Evolutionary conservation across 1,140 invertebrate species (phyloP), one percentile per base, ranked within the genome.

Genomic region (Drosophila nannoptera): DNA sequence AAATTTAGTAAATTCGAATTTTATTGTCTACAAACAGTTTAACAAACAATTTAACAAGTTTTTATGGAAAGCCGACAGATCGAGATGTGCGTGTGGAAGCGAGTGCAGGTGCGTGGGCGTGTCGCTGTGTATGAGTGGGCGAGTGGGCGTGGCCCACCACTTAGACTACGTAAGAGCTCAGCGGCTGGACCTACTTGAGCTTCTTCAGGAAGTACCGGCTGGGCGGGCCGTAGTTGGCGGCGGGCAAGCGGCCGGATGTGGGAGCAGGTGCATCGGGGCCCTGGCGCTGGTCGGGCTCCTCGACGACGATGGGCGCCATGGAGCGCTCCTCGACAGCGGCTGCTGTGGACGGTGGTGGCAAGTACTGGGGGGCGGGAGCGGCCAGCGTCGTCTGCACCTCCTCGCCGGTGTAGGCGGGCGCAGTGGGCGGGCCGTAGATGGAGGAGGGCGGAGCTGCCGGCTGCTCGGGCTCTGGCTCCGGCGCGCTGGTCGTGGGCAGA

Each of bases 161-260:
- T 87, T 83, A 64, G 73, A 71, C 73, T 77, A 78, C 80, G 46
- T 65, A 59, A 12, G 43, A 72, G 77, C 54, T 75, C 70, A 29
- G 49, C 66, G 69, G 67, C 29, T 22, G 29, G 33, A 14, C 16
- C 82, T 61, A 87, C 77, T 84, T 87, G 12, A 80, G 59, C 61
- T 86, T 88, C 83, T 88, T 87, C 32, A 88, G 59, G 63, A 86
- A 88, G 63, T 77, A 88, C 40, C 83, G 87, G 65, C 69, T 80
- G 61, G 87, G 87, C 22, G 83, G 80, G 52, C 87, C 87, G 49
- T 88, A 88, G 56, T 71, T 86, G 71, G 64, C 36, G 48, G 87
- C 80, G 38, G 87, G 87, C 56, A 86, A 66, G 40, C 75, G 87
- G 31, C 49, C 58, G 42, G 65, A 42, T 2, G 64, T 14, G 16